Conservation (phyloP, 2,113 vertebrate genomes). For the Oxyruncus cristatus region DNA sequence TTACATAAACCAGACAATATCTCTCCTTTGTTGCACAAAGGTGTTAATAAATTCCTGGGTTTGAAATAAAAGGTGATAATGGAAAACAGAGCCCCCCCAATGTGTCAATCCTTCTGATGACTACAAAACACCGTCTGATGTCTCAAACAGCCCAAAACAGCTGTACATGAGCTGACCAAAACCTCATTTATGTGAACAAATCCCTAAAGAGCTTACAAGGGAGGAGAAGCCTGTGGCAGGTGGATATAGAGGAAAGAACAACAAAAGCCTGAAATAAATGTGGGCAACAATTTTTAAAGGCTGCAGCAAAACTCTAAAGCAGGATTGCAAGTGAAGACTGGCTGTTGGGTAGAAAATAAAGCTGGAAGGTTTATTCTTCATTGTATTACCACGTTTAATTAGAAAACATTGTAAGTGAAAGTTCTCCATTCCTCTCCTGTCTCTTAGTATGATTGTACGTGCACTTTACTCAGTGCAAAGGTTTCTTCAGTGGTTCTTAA, state of each 20-base stretch:
- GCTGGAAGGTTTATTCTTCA: neutral
- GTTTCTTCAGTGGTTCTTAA: neutral
- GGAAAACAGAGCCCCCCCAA: conserved; percentile 13
- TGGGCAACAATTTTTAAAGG: neutral
- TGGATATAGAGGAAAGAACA: neutral
- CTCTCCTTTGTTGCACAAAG: neutral
- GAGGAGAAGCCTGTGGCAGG: neutral
- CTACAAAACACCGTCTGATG: neutral
- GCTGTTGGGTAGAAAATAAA: neutral
- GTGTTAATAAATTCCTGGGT: conserved; percentile 23
- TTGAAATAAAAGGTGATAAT: conserved; percentile 52
- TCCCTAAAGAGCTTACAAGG: neutral
- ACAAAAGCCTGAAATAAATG: neutral
- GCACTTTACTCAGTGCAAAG: neutral
- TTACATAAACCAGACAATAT: neutral
- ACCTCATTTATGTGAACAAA: neutral
- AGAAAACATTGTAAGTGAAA: neutral
- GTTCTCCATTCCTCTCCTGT: neutral
- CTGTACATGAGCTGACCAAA: neutral
- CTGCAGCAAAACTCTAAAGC: neutral
- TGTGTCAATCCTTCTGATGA: neutral
- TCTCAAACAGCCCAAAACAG: neutral
- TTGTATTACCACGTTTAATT: neutral
- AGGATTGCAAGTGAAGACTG: neutral
- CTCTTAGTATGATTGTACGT: neutral